Conservation (phyloP, 2,113 vertebrate genomes). For the Epinephelus cyanopodus region DNA sequence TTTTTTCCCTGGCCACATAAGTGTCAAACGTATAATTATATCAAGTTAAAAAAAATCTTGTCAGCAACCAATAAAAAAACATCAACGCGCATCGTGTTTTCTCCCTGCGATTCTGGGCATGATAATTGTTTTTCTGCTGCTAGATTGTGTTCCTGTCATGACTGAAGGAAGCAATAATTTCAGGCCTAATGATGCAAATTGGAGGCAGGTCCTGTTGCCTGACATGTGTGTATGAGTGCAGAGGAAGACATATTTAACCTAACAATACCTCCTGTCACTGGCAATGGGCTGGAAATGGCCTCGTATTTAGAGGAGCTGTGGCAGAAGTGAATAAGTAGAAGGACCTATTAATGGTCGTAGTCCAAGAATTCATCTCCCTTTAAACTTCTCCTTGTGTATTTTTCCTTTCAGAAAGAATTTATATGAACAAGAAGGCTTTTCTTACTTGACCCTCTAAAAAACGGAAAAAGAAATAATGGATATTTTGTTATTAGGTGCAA, state of each 20-base stretch:
- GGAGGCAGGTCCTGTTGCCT: slow-evolving; percentile 80
- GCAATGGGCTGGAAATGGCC: slow-evolving; percentile 79
- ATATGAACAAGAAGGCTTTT: slow-evolving; percentile 44
- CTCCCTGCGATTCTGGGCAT: slow-evolving; percentile 45
- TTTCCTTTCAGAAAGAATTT: slow-evolving; percentile 59
- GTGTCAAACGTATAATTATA: background rate
- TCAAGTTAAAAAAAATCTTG: background rate
- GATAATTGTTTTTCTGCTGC: slow-evolving; percentile 82
- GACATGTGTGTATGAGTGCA: slow-evolving; percentile 85
- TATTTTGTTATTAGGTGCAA: slow-evolving; percentile 63
- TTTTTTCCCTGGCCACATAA: background rate
- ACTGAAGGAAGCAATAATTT: slow-evolving; percentile 90
- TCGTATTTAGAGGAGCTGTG: slow-evolving; percentile 40
- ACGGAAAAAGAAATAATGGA: slow-evolving; percentile 30
- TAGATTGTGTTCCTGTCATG: slow-evolving; percentile 84
- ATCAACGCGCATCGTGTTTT: slow-evolving; percentile 19
- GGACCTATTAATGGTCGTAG: slow-evolving; percentile 28
- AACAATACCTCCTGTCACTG: slow-evolving; percentile 79
- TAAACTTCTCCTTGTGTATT: slow-evolving; percentile 47
- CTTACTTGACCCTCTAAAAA: slow-evolving; percentile 33
- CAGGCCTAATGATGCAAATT: slow-evolving; percentile 88
- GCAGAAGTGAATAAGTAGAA: slow-evolving; percentile 52
- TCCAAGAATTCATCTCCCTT: slow-evolving; percentile 45
- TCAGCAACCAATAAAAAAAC: slow-evolving; percentile 11
- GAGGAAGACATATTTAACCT: slow-evolving; percentile 83